Base-by-base conservation (phyloP, 2,113 vertebrate genomes). In the Euleptes europaea region DNA sequence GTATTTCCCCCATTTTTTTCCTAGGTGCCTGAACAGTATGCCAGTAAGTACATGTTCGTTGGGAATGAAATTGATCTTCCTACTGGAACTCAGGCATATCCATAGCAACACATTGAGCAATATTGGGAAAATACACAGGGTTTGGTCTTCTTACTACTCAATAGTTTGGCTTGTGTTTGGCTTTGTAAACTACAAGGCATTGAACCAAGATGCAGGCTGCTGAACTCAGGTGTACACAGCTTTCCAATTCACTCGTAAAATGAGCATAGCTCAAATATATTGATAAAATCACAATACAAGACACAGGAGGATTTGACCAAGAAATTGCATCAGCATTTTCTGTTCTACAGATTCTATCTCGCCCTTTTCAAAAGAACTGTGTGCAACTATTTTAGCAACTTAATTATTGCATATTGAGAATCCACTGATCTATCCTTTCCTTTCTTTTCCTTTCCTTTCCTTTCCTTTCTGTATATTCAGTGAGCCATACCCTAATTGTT, bases 401-500 rank as follows among this genome's bases (percentile, higher is more conserved):
- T 13, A 57, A 63, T 28, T 63, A 63, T 10, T 63, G 60, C 2
- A 63, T 28, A 4, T 9, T 28, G 60, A 19, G 9, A 63, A 63
- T 60, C 57, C 57, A 60, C 57, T 60, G 19, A 3, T 54, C 17
- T 54, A 1, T 63, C 21, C 21, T 1, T 21, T n/a, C n/a, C n/a
- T n/a, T n/a, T n/a, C n/a, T n/a, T n/a, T 44, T 44, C 44, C 44
- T 44, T 44, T 44, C 4, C 44, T 44, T 44, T 44, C 4, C 44
- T 44, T 4, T 9, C 44, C 44, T 66, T 88, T 83, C 88, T 71
- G 54, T 23, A 83, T 70, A 91, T 72, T 86, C 71, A 40, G 71
- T 19, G 33, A 72, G 14, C 71, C 88, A 86, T 92, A 31, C 69
- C 33, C 88, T 88, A 44, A 75, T 7, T 75, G 76, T 42, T 40